Evolutionary conservation across 2,113 vertebrate genomes (phyloP), one percentile per base, ranked within the genome.

Genomic region (Vanacampus margaritifer): DNA sequence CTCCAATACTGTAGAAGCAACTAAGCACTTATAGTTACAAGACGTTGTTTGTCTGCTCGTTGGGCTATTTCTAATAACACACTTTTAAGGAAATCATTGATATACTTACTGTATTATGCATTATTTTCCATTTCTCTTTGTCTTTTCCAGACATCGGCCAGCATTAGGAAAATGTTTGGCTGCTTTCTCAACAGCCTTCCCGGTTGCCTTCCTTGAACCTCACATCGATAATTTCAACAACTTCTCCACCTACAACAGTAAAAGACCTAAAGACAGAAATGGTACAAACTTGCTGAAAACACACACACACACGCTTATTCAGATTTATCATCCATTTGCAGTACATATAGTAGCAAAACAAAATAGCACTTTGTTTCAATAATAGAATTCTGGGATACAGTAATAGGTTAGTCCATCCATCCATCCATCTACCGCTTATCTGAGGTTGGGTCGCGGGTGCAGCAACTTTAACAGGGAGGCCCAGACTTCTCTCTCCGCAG

Each of bases 121-220:
- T 11, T 10, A 36, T 24, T 35, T 51, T 51, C 10, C 9, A 21
- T 17, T 23, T 54, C n/a, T 17, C 12, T 36, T 11, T 65, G 19
- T 64, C 32, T 36, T 68, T 50, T 61, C 16, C 73, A 98, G 96
- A 82, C 96, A 98, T 79, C 90, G 96, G 2, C 96, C 96, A 41
- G 94, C 96, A 0, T 71, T 98, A 21, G 96, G 96, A 35, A 94
- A 97, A 80, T 98, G 96, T 81, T 81, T 98, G 61, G 95, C 96
- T 1, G 95, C 96, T 51, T 96, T 98, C 72, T 93, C 96, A 0
- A 92, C 93, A 43, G 96, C 96, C 16, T 98, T 98, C 53, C 96
- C 96, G 1, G 95, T 98, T 26, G 95, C 96, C 1, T 98, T 98
- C 84, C 89, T 98, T 60, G 96, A 98, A 87, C 95, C 94, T 65